Evolutionary conservation across 2,888 invertebrate species (phyloP), one percentile per base, ranked within the genome.

Genomic region (Sphaerophoria rueppellii): DNA sequence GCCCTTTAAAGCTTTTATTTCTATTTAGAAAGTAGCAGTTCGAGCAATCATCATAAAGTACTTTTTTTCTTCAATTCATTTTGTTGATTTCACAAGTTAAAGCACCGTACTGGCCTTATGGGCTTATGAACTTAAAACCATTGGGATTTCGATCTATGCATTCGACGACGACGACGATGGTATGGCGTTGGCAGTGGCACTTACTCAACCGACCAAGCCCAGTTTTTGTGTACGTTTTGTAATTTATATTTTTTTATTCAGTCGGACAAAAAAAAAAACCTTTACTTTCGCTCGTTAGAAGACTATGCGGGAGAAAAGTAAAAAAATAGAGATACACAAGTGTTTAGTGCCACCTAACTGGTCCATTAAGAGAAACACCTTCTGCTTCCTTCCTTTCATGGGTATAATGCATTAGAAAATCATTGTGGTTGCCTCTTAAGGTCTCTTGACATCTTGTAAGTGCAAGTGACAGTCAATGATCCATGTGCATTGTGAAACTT

Each of bases 251-350:
- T 58, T 50, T 4, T 54, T 50, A 37, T 24, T 55, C 52, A 46
- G 50, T 58, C 37, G n/a, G 71, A 76, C 24, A 24, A 24, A 24
- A 24, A 24, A 24, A 24, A 24, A 24, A 24, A 24, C 24, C 70
- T 76, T 81, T 65, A 81, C 81, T 81, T 81, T 81, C 81, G 76
- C 81, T 76, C 81, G 76, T 76, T 76, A 67, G 76, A 81, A 81
- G 76, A 81, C 58, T 80, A 63, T 48, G 14, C 63, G 54, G 48
- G 69, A 55, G 40, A 52, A 46, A 54, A 24, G 24, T 24, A 24
- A 9, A 48, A 58, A 37, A 55, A 40, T 35, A 46, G 14, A n/a
- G 9, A 43, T 11, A 12, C 9, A 43, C n/a, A 24, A 32, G 40
- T n/a, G 52, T 40, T 54, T 54, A 60, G 52, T 71, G 48, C 67